phyloP scores from a whole-genome alignment of 1,140 invertebrate genomes.

The Gerris buenoi region DNA sequence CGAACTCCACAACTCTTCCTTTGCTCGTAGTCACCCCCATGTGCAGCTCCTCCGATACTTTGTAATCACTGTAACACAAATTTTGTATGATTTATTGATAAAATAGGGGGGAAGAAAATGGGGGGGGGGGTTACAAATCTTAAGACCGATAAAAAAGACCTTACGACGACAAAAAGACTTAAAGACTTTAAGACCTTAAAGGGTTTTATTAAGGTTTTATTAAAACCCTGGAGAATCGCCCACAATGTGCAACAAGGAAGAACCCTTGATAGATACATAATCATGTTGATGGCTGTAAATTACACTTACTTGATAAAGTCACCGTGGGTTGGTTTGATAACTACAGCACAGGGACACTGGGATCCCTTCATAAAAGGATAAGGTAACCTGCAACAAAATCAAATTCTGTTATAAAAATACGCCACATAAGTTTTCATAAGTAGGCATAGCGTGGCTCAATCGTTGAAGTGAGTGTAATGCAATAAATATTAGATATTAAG shows the following conservation, averaged over 20 bases:
- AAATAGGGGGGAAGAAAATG: background rate
- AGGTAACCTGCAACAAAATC: constrained; percentile 43
- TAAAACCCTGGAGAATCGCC: too few species aligned
- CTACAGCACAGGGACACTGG: constrained; percentile 52
- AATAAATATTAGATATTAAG: too few species aligned
- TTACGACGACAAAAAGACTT: background rate
- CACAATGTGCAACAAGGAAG: too few species aligned
- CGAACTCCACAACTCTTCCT: constrained; percentile 59
- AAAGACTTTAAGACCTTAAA: background rate
- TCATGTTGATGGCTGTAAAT: too few species aligned
- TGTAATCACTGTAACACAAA: constrained; percentile 59
- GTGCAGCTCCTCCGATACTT: constrained; percentile 61
- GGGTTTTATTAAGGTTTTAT: too few species aligned
- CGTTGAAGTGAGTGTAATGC: too few species aligned
- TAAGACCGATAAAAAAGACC: background rate
- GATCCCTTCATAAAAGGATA: constrained; percentile 60
- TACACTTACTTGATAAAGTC: constrained; percentile 60
- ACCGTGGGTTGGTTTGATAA: constrained; percentile 61
- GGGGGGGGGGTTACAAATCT: background rate
- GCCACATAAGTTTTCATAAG: too few species aligned
- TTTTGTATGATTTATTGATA: background rate
- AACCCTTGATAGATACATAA: too few species aligned
- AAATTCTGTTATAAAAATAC: too few species aligned
- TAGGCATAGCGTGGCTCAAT: too few species aligned
- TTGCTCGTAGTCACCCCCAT: constrained; percentile 62